Conservation (phyloP, 1,140 invertebrate genomes). For the Aleiodes sp. region DNA sequence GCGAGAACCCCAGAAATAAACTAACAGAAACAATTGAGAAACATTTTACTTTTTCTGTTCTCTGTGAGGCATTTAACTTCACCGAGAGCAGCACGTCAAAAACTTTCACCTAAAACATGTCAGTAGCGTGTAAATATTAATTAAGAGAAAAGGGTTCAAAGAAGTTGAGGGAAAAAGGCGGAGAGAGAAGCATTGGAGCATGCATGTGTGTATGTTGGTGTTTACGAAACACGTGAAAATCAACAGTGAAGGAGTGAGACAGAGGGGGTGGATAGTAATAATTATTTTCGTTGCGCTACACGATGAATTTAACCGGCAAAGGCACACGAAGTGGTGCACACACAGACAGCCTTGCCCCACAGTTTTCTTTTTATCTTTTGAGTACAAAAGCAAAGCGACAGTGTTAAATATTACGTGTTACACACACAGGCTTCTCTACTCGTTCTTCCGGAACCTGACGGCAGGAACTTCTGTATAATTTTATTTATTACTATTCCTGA, state of each 20-base stretch:
- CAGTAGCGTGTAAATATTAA: constrained; percentile 10
- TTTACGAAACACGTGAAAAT: constrained; percentile 3
- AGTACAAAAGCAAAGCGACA: constrained; percentile 17
- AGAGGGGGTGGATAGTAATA: constrained; percentile 29
- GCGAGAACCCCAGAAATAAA: background rate
- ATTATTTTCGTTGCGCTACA: constrained; percentile 26
- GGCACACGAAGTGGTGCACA: background rate
- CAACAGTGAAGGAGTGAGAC: constrained; percentile 34
- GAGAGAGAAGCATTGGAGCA: too few species aligned
- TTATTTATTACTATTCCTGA: constrained; percentile 38
- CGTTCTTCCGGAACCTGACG: background rate
- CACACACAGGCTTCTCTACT: background rate
- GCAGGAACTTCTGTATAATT: constrained; percentile 23
- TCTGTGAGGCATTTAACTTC: background rate
- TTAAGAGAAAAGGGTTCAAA: constrained; percentile 4
- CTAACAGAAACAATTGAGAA: background rate
- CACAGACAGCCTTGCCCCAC: too few species aligned
- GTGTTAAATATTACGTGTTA: constrained; percentile 33
- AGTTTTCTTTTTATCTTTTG: too few species aligned
- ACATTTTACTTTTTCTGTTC: background rate
- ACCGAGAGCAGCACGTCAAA: background rate
- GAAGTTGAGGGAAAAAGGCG: background rate
- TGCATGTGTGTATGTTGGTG: too few species aligned
- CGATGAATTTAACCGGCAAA: constrained; percentile 28
- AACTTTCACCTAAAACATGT: background rate